Evolutionary conservation across 2,888 invertebrate species (phyloP), one percentile per base, ranked within the genome.

Genomic region (Mimumesa dahlbomi): DNA sequence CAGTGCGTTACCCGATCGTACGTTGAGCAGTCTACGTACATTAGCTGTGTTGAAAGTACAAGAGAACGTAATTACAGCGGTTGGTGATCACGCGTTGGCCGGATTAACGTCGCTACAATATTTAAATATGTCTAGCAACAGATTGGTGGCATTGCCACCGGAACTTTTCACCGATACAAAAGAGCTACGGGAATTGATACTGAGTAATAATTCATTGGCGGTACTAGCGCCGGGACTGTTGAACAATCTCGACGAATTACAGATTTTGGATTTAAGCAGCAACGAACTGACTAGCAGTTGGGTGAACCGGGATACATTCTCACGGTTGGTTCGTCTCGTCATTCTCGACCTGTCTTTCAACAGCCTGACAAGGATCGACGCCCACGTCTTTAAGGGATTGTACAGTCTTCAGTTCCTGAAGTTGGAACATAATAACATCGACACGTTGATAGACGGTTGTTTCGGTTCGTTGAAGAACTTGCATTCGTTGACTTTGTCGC

Each of bases 101-200:
- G 95, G 95, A 29, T 90, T 96, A 71, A 91, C 90, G 77, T 92
- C 93, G 68, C 89, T 96, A 74, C 93, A 93, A 85, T 91, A 93
- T 52, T 90, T 97, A 34, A 96, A 96, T 90, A 90, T 96, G 83
- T 95, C 95, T 25, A 94, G 94, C 81, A 97, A 97, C 89, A 92
- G 93, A 73, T 90, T 97, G 79, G 93, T 93, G 34, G 94, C 94
- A 6, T 90, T 96, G 77, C 96, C 96, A 5, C 94, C 95, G 31
- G 94, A 95, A 86, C 90, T 96, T 86, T 95, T 96, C 86, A 92
- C 94, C 83, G 93, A 93, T 38, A 93, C 94, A n/a, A 91, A 93
- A 73, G 93, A 94, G 77, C 91, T 96, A 43, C 92, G 93, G 67
- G 93, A 95, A 87, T 91, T 96, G 78, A 93, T 95, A 83, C 91